These are phyloP conservation scores for Lepidostoma basale DNA, from an alignment of 1,140 invertebrate genomes.

Conservation along the genomic window DNA sequence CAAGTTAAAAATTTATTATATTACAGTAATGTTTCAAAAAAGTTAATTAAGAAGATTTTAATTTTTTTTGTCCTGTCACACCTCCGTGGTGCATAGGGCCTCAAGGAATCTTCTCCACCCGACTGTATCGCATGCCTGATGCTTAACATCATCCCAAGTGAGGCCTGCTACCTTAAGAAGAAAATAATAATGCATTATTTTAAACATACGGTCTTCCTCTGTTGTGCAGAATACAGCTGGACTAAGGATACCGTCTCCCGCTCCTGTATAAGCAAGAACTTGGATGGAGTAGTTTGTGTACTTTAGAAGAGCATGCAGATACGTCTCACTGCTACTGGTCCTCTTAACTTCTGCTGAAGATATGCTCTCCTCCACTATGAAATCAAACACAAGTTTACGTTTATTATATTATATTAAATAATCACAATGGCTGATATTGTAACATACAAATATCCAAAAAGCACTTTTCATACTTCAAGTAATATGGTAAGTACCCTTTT, in stretches of 20 bases:
- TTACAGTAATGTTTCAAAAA: too few species aligned
- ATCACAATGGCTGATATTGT: background rate
- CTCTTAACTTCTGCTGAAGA: conserved; percentile 64
- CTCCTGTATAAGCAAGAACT: conserved; percentile 78
- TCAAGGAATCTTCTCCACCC: too few species aligned
- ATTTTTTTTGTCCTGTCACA: too few species aligned
- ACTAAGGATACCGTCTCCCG: conserved; percentile 80
- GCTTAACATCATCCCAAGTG: too few species aligned
- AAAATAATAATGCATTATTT: background rate
- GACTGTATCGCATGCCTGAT: too few species aligned
- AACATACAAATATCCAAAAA: background rate
- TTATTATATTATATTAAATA: background rate
- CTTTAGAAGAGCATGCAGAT: conserved; percentile 71
- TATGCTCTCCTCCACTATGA: conserved; percentile 32
- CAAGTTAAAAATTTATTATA: too few species aligned
- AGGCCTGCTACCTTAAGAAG: too few species aligned
- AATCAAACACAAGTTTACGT: background rate
- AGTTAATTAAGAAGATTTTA: too few species aligned
- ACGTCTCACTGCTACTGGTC: conserved; percentile 70
- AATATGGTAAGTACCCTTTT: background rate
- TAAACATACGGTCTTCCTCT: conserved; percentile 69
- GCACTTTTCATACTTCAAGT: background rate
- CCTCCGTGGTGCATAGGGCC: too few species aligned
- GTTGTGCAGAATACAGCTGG: conserved; percentile 76
- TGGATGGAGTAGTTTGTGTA: conserved; percentile 82